Evolutionary conservation across 1,140 invertebrate species (phyloP), one percentile per base, ranked within the genome.

Genomic region (Holcopasites calliopsidis): DNA sequence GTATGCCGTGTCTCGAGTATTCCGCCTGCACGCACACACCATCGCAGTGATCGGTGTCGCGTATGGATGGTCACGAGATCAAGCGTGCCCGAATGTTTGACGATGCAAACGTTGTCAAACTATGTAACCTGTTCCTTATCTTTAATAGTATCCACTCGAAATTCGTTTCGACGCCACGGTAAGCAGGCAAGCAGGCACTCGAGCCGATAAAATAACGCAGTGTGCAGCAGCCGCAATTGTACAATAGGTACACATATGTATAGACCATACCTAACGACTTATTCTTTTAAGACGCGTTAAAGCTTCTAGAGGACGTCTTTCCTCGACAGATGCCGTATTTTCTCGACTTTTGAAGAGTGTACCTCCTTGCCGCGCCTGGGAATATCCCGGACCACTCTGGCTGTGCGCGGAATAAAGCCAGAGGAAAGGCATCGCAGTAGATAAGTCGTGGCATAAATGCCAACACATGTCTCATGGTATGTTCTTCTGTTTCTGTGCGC

Each of bases 371-470:
- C n/a, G n/a, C 21, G 6, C 40, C 10, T 23, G 31, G 44, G 62
- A 74, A 74, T 74, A 74, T 44, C 62, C 71, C 38, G 23, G 40
- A n/a, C 55, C n/a, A 47, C 3, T 3, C 28, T 65, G 60, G 26
- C 38, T 31, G 2, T 11, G 21, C 18, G 13, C 38, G 21, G 42
- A 74, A 66, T 74, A 74, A 74, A 74, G 57, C 62, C 28, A 35
- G n/a, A 26, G 31, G 28, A 69, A 69, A 60, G 11, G 42, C 52
- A 68, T 57, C 73, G 73, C 23, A 33, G 73, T 50, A 50, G 73
- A 75, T 75, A 75, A 75, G 65, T 69, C 65, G 35, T 68, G 73
- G 65, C 73, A 50, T 75, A 75, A 75, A 75, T 69, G 65, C 65
- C 73, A 75, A 69, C 65, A 68, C 65, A 52, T 69, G 65, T 68